These are phyloP conservation scores for Myxocyprinus asiaticus DNA, from an alignment of 2,113 vertebrate species.

Conservation along the genomic window DNA sequence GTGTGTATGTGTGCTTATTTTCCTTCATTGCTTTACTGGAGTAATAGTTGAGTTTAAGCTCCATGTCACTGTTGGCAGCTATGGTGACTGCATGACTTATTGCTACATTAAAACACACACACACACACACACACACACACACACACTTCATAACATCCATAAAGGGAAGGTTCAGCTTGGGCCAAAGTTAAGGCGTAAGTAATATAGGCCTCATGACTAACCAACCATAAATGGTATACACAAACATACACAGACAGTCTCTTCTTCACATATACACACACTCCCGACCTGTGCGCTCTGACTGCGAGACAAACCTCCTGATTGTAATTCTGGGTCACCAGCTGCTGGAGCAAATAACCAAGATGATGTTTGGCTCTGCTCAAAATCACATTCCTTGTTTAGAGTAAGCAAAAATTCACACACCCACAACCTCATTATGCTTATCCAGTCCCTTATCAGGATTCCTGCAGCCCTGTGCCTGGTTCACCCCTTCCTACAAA, in stretches of 20 bases:
- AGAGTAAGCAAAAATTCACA: conserved; percentile 67
- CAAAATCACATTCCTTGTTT: conserved; percentile 66
- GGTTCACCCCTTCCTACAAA: conserved; percentile 1
- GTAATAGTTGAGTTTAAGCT: no score
- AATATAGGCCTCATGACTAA: conserved; percentile 33
- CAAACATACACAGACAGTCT: background rate
- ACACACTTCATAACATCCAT: conserved; percentile 2
- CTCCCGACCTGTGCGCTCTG: conserved; percentile 42
- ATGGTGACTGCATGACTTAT: no score
- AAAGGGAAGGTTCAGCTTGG: conserved; percentile 20
- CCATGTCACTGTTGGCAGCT: no score
- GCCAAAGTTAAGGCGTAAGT: conserved; percentile 36
- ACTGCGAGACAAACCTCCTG: conserved; percentile 50
- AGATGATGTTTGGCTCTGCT: conserved; percentile 55
- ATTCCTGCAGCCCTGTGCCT: conserved; percentile 46
- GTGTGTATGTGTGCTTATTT: background rate
- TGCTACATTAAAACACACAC: conserved; percentile 7
- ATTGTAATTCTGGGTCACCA: conserved; percentile 72
- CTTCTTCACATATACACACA: conserved; percentile 1
- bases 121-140: background rate
- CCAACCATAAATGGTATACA: conserved; percentile 22
- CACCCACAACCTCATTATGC: conserved; percentile 69
- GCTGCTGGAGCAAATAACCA: conserved; percentile 65
- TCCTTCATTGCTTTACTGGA: background rate
- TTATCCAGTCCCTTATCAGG: conserved; percentile 70